Conservation (phyloP, 2,113 vertebrate species). For the Campylorhamphus procurvoides region DNA sequence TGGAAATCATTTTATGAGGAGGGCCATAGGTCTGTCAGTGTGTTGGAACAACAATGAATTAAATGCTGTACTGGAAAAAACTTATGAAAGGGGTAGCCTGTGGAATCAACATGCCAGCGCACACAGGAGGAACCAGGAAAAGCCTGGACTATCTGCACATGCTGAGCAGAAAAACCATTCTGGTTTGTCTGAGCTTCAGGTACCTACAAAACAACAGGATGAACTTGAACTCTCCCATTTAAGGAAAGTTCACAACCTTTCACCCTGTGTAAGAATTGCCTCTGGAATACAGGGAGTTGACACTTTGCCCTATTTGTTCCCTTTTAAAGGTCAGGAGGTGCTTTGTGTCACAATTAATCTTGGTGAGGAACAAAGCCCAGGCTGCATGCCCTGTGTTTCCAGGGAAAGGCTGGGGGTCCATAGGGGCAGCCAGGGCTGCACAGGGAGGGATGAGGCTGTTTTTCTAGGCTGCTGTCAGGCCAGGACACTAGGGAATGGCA, state of each 20-base stretch:
- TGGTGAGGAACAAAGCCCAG: background rate
- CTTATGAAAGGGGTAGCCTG: background rate
- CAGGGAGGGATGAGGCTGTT: background rate
- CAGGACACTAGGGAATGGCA: too few relatives aligned
- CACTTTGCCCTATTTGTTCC: background rate
- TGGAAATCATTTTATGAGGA: background rate
- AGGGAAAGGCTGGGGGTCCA: background rate
- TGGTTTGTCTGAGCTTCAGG: background rate
- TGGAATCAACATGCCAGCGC: background rate
- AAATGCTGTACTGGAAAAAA: background rate
- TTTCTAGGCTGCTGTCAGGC: background rate
- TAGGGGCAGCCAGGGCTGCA: accelerated
- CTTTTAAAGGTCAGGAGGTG: background rate
- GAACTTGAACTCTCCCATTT: background rate
- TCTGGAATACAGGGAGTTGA: background rate
- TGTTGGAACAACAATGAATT: background rate
- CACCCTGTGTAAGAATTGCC: background rate
- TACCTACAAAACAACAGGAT: background rate
- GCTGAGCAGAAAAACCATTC: background rate
- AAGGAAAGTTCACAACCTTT: background rate
- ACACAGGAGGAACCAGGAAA: background rate
- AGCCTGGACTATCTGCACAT: accelerated
- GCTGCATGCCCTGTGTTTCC: background rate
- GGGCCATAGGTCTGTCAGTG: background rate
- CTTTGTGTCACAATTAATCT: background rate